Conservation (phyloP, 2,888 invertebrate species). For the Strigamia crassipes region DNA sequence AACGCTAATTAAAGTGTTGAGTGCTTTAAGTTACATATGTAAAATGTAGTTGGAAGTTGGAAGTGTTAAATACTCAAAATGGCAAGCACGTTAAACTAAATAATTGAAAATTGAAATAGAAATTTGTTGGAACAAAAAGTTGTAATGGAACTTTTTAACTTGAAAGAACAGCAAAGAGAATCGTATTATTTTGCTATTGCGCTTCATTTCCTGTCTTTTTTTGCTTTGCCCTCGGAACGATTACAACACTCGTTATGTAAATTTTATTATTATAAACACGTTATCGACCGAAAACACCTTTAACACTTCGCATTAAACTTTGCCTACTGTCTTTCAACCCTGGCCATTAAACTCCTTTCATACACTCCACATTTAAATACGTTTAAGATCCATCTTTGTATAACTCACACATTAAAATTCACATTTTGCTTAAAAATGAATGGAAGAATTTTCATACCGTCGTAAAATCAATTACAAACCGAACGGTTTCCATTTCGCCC, state of each 20-base stretch:
- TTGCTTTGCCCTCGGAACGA: background rate
- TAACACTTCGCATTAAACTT: background rate
- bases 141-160: no score
- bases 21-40: no score
- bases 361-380: background rate
- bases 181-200: no score
- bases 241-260: slow-evolving; percentile 4
- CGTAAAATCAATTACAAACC: background rate
- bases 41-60: no score
- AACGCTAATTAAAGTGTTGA: no score
- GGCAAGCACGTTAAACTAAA: no score
- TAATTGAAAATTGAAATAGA: no score
- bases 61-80: no score
- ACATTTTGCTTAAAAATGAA: background rate
- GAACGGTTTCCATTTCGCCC: background rate
- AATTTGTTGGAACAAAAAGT: no score
- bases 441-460: background rate
- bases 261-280: slow-evolving; percentile 2
- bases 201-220: background rate
- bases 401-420: background rate
- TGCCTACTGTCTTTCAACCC: background rate
- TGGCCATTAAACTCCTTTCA: background rate
- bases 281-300: slow-evolving; percentile 1
- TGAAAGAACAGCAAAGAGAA: no score
- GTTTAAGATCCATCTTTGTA: background rate